Evolutionary conservation across 1,140 invertebrate genomes (phyloP), one percentile per base, ranked within the genome.

Genomic region (Brachionus rubens): DNA sequence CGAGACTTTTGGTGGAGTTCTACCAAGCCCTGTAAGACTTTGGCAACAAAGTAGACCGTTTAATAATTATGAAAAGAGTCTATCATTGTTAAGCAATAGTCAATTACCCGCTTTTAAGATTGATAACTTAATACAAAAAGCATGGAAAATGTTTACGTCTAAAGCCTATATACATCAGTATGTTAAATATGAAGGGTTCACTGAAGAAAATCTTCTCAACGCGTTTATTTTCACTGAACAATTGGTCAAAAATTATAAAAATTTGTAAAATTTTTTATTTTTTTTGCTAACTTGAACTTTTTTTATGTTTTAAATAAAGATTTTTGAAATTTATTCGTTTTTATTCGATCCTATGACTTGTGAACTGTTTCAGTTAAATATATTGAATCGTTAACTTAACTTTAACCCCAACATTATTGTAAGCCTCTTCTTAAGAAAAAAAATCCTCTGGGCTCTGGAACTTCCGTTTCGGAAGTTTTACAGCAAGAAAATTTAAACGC

Each of bases 91-190:
- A 7, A 81, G 80, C 26, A 85, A 85, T 77, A 82, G 81, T 78
- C 79, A 80, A 10, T 77, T 80, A 3, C 75, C 81, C 7, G 52
- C 50, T 1, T 46, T 43, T 33, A 77, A 80, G 1, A 68, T 85
- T 59, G 79, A 84, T 43, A 70, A 77, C 9, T 79, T 83, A 40
- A 72, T 84, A 14, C 80, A 80, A 1, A 83, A 82, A 76, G 83
- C 83, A 3, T 85, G 83, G 83, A 80, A 80, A 24, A 84, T 85
- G 83, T 85, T 85, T 77, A 79, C 80, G 0, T 81, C 82, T 0
- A 75, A 82, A 40, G 83, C 83, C 2, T 85, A 83, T 70, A 81
- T 84, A 21, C 83, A 85, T 77, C 84, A 85, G 75, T 85, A 85
- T 79, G 54, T 79, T 1, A 79, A 79, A 75, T 82, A 83, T 78